A percentile compares a stretch with the other conserved stretches of the same genome.
Conservation (phyloP, 2,113 vertebrate species). For the Zeus faber region DNA sequence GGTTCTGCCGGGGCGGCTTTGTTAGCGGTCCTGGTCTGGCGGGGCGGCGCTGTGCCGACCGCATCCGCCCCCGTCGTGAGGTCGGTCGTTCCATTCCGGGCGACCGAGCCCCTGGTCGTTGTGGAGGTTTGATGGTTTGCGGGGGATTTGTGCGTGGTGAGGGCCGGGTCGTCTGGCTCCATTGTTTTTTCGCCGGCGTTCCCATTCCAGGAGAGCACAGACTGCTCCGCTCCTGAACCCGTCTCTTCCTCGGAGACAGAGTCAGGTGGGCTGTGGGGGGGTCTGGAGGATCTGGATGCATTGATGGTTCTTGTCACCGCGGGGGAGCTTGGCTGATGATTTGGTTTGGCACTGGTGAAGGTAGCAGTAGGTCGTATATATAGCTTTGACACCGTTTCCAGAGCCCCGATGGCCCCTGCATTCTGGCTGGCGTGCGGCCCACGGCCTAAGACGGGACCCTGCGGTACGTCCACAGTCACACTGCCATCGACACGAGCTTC, state of each 20-base stretch:
- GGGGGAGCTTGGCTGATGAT: not conserved
- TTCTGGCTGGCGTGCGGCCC: not conserved
- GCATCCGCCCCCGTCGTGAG: not conserved
- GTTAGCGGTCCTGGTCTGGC: not conserved
- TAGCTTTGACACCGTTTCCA: not conserved
- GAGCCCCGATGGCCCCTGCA: not conserved
- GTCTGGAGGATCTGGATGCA: not conserved
- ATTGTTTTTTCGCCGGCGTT: not conserved
- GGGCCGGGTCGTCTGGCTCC: not conserved
- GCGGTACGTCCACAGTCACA: not conserved
- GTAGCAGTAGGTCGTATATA: not conserved
- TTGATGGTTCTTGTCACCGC: not conserved
- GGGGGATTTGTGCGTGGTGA: too few species aligned
- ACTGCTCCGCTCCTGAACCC: slow-evolving; percentile 11
- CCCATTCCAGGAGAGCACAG: not conserved
- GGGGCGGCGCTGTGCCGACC: not conserved
- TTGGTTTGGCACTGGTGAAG: not conserved
- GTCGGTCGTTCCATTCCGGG: slow-evolving; percentile 4
- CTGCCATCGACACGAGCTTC: not conserved
- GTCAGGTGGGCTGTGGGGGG: slow-evolving; percentile 13
- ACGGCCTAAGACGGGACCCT: not conserved
- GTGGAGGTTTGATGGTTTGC: not conserved
- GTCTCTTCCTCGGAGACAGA: slow-evolving; percentile 11
- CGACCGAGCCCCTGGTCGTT: not conserved
- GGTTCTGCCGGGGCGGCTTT: not conserved